Percentiles rank a stretch among this genome's conserved stretches.
Conservation (phyloP, 2,797 vertebrate species). For the Danio aesculapii region DNA sequence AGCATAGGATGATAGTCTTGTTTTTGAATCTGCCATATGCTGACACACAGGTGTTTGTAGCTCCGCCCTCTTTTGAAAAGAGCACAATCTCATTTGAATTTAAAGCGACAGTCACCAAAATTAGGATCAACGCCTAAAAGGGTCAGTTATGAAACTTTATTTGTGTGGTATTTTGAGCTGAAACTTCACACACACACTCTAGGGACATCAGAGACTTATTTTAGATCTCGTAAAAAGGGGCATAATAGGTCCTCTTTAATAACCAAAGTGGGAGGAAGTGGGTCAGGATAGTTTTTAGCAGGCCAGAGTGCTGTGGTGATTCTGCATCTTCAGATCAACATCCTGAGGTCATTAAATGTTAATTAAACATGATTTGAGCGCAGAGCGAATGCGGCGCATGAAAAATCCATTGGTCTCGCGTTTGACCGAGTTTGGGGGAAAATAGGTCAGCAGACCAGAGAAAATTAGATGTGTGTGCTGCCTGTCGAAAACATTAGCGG, state of each 20-base stretch:
- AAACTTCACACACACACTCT: too few species aligned
- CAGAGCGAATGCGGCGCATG: conserved; percentile 32
- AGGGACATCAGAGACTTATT: too few species aligned
- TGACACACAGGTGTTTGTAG: too few species aligned
- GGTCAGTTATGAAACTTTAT: too few species aligned
- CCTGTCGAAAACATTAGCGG: conserved; percentile 1
- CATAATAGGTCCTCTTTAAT: neutral
- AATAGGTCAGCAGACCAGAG: conserved; percentile 31
- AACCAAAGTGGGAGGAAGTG: conserved; percentile 3
- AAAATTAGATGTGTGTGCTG: conserved; percentile 16
- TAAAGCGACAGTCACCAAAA: too few species aligned
- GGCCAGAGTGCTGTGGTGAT: conserved; percentile 32
- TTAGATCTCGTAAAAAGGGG: too few species aligned
- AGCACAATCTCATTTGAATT: too few species aligned
- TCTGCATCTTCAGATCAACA: conserved; percentile 7
- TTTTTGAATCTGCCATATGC: too few species aligned
- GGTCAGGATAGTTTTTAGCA: conserved; percentile 7
- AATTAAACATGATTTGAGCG: neutral
- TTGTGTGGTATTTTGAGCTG: too few species aligned
- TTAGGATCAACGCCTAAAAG: too few species aligned
- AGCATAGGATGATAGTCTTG: too few species aligned
- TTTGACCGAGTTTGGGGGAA: conserved; percentile 17
- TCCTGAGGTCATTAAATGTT: conserved; percentile 2
- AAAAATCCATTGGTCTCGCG: conserved; percentile 32
- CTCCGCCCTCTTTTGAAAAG: too few species aligned